A percentile compares a stretch with the other conserved stretches of the same genome.
These are phyloP conservation scores for Eupithecia vulgata DNA, from an alignment of 2,888 invertebrate genomes.

Conservation along the genomic window DNA sequence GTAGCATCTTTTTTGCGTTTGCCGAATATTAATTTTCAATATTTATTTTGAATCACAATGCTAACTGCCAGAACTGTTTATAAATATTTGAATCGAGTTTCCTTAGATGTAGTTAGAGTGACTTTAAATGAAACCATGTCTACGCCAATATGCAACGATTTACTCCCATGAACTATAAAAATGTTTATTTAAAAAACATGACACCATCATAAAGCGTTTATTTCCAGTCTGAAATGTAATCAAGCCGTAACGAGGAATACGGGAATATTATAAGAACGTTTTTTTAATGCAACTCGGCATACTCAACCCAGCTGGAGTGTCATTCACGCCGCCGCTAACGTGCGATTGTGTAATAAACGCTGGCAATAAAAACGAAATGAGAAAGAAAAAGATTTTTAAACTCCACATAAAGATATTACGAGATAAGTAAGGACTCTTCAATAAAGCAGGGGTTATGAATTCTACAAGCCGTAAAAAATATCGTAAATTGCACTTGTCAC, in stretches of 20 bases:
- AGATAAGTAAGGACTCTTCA: constrained; percentile 60
- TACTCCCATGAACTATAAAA: neutral
- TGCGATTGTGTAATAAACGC: constrained; percentile 58
- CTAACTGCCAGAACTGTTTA: neutral
- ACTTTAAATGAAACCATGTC: neutral
- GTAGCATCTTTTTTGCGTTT: constrained; percentile 28
- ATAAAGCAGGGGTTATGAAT: constrained; percentile 61
- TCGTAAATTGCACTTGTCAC: constrained; percentile 57
- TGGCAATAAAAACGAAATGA: constrained; percentile 59
- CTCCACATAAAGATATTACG: constrained; percentile 62
- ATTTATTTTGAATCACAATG: neutral
- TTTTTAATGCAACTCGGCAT: constrained; percentile 40
- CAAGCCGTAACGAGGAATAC: constrained; percentile 11
- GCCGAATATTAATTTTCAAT: constrained; percentile 33
- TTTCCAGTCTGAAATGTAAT: constrained; percentile 5
- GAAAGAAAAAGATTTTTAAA: constrained; percentile 63
- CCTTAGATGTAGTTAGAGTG: neutral
- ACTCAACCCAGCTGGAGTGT: constrained; percentile 42
- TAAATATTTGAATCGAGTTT: neutral
- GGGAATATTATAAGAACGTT: constrained; percentile 29
- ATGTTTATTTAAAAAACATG: neutral
- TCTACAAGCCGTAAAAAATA: constrained; percentile 61
- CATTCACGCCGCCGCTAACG: constrained; percentile 47
- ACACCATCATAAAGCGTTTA: neutral
- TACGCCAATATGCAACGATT: neutral